These are phyloP conservation scores for Piezodorus guildinii DNA, from an alignment of 1,140 invertebrate species.

Conservation along the genomic window DNA sequence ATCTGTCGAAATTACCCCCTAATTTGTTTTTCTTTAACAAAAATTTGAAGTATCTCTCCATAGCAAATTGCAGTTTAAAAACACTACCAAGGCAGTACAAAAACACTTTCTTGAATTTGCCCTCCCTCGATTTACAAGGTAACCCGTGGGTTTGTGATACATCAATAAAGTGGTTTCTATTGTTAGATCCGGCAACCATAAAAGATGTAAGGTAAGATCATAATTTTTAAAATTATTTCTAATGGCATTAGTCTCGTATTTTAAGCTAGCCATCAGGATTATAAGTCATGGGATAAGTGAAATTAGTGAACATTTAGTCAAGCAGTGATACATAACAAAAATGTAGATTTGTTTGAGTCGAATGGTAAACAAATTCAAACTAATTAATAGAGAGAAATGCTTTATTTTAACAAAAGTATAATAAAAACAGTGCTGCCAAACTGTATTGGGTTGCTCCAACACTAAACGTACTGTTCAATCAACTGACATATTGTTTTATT, in stretches of 20 bases:
- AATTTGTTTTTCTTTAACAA: conserved; percentile 15
- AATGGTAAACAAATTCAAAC: background rate
- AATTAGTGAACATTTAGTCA: background rate
- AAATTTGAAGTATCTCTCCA: conserved; percentile 11
- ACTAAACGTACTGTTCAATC: too few relatives aligned
- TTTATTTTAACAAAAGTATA: too few relatives aligned
- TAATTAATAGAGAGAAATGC: background rate
- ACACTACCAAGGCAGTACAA: conserved; percentile 10
- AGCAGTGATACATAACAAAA: background rate
- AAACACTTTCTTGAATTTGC: background rate
- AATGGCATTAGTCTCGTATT: background rate
- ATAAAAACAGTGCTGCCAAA: too few relatives aligned
- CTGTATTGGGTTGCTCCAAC: too few relatives aligned
- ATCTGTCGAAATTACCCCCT: background rate
- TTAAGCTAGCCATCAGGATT: background rate
- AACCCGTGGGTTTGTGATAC: conserved; percentile 22
- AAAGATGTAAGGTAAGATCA: conserved; percentile 1
- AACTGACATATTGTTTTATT: too few relatives aligned
- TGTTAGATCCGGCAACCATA: too few relatives aligned
- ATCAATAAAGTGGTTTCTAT: conserved; percentile 20
- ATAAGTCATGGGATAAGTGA: background rate
- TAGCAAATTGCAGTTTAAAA: conserved; percentile 19
- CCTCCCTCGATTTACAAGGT: conserved; percentile 14
- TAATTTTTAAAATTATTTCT: background rate
- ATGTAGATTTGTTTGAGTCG: background rate